Evolutionary conservation across 2,797 vertebrate genomes (phyloP), one percentile per base, ranked within the genome.

Genomic region (Diceros bicornis): DNA sequence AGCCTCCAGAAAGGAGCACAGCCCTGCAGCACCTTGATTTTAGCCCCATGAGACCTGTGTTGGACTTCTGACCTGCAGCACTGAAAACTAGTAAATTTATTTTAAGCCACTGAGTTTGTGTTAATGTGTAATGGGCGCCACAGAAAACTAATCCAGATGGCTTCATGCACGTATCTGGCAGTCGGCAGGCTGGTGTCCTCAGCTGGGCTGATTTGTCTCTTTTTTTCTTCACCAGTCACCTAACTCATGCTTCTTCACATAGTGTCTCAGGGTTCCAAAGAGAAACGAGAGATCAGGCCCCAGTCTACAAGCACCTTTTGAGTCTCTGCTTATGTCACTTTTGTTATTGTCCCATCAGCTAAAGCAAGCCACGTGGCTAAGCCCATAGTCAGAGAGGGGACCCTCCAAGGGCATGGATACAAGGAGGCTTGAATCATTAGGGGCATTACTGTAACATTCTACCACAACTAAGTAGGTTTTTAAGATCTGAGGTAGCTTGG

Each of bases 1-100:
- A 96, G 18, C 32, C 55, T 55, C 74, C 41, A 68, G 72, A 83
- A 92, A 92, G 69, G 61, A 96, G 61, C 13, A 44, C 3, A 86
- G n/a, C 21, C 21, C 14, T 91, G 27, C 50, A 50, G 10, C 64
- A 68, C 9, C 69, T 93, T 94, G 41, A 41, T 25, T 78, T 93
- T 83, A 83, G 27, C 44, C 37, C 12, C 21, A 0, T 20, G 66
- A 74, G 78, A 86, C 64, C 13, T 8, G 12, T 20, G 0, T 77
- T 77, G 47, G 82, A 66, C 50, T 92, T 84, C 27, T 59, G n/a
- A 34, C 50, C 71, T 79, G 50, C 4, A 55, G 59, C 93, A 72
- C 18, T 74, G 29, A 79, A 92, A 96, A 55, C 85, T 75, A 20
- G 78, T 91, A 69, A n/a, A 79, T 93, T 91, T 84, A n/a, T 89